Percentiles rank a stretch among this genome's conserved stretches.
Evolutionary conservation across 2,797 vertebrate species (phyloP).

Genomic region (Manis pentadactyla): DNA sequence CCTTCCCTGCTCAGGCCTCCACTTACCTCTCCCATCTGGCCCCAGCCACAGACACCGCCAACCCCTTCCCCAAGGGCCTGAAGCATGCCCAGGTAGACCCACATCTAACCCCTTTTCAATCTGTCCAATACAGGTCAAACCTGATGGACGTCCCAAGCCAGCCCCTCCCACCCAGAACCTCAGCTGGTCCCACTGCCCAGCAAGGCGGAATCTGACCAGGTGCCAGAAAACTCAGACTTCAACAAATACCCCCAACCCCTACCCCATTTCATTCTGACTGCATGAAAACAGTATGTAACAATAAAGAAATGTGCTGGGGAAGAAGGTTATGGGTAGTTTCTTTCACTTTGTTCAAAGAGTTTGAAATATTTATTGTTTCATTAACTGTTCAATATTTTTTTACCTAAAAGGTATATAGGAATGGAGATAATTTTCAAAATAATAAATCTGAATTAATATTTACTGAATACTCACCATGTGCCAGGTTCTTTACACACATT

Average conservation of each 20-base stretch:
- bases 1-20: neutral
- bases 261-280: neutral
- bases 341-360: neutral
- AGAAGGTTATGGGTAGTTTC: neutral
- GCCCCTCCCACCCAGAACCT: neutral
- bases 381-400: neutral
- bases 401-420: neutral
- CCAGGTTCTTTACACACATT: neutral
- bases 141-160: neutral
- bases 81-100: neutral
- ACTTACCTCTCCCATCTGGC: neutral
- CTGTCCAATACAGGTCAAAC: neutral
- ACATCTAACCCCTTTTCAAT: neutral
- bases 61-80: neutral
- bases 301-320: neutral
- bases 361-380: slow-evolving; percentile 12
- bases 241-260: neutral
- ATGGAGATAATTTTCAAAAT: slow-evolving; percentile 45
- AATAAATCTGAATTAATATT: slow-evolving; percentile 30
- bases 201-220: neutral
- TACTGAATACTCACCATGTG: neutral
- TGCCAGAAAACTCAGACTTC: neutral
- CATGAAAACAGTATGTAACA: neutral
- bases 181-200: neutral
- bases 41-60: neutral